phyloP scores from a whole-genome alignment of 2,797 vertebrate species.

The Malacoctenus gilli region DNA sequence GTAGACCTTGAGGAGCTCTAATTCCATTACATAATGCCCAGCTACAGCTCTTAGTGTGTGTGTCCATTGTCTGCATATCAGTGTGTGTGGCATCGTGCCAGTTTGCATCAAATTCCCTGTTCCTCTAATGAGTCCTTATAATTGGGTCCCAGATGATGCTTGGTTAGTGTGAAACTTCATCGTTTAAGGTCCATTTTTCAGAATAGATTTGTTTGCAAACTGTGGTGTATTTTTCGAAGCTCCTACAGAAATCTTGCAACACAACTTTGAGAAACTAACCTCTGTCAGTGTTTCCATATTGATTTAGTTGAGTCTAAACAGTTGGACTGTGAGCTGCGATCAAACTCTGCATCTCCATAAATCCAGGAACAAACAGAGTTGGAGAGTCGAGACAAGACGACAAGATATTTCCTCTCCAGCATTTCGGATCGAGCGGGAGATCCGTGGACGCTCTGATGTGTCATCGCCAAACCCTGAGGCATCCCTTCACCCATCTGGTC shows the following conservation, averaged over 20 bases:
- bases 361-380: neutral
- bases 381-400: slow-evolving; percentile 3
- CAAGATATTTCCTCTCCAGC: neutral
- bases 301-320: slow-evolving; percentile 31
- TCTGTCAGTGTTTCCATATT: slow-evolving; percentile 26
- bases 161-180: slow-evolving; percentile 4
- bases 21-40: slow-evolving; percentile 74
- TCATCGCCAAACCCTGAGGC: slow-evolving; percentile 18
- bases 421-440: slow-evolving; percentile 1
- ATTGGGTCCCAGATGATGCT: slow-evolving; percentile 43
- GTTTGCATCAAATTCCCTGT: slow-evolving; percentile 59
- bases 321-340: slow-evolving; percentile 10
- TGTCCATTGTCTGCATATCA: slow-evolving; percentile 31
- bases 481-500: slow-evolving; percentile 26
- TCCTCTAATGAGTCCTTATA: slow-evolving; percentile 53
- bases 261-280: slow-evolving; percentile 7
- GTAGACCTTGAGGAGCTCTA: slow-evolving; percentile 69
- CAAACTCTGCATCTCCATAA: slow-evolving; percentile 16
- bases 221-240: slow-evolving; percentile 20
- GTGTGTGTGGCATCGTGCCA: slow-evolving; percentile 53
- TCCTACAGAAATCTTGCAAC: too few species aligned
- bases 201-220: slow-evolving; percentile 17
- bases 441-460: slow-evolving; percentile 16
- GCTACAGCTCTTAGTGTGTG: slow-evolving; percentile 30
- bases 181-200: slow-evolving; percentile 32